Base-by-base conservation (phyloP, 2,797 vertebrate species). In the Aeoliscus strigatus region DNA sequence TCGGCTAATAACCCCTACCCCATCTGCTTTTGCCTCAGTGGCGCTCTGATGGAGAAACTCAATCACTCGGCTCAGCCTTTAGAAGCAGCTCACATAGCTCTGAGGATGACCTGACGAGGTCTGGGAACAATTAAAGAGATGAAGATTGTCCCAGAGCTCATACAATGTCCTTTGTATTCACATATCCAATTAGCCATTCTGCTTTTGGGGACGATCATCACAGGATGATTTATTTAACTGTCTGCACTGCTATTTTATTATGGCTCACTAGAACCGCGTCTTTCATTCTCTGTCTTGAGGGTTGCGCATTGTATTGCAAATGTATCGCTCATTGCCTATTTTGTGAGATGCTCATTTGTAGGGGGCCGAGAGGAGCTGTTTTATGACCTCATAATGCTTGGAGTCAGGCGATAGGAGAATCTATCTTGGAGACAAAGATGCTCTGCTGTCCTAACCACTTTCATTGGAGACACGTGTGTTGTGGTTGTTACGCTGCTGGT, bases 101-200 rank as follows among this genome's bases (percentile, higher is more conserved):
- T 15, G 54, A 64, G 16, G 50, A 61, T 53, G 54, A 77, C 70
- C 67, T 65, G 58, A 74, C 12, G 8, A 73, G 51, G 47, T 51
- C 70, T 51, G 30, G 28, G 54, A 58, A 69, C 57, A 78, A 76
- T 76, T 63, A 72, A 57, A 51, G 54, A 27, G 32, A 51, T 8
- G 10, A 14, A 49, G 37, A 33, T 29, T 4, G 36, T 59, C 56
- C 46, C 9, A 13, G 44, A 41, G 48, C 38, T 60, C 10, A 2
- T 25, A 46, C 34, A 32, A 40, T 37, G 53, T 55, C 55, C 38
- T 64, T 67, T 60, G 42, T 56, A 28, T 56, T 66, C 14, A 27
- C 17, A 30, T 31, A 57, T 59, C 58, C 25, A 58, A 34, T 63
- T 17, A 37, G 2, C 5, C 11, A 13, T 56, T 46, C 54, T 45